Conservation (phyloP, 2,113 vertebrate species). For the Loxodonta africana region DNA sequence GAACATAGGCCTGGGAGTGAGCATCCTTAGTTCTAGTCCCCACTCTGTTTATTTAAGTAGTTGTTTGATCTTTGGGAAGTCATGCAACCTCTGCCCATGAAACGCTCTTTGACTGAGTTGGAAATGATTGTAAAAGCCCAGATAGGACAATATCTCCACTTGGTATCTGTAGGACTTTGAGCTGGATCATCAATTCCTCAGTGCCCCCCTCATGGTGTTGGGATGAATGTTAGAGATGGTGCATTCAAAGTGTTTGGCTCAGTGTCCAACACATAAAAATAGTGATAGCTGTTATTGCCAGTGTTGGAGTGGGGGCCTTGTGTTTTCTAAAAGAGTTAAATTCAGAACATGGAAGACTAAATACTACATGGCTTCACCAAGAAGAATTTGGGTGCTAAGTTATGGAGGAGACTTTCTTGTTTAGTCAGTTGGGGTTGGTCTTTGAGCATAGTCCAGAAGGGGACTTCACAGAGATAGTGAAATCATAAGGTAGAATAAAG, state of each 20-base stretch:
- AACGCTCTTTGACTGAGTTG: not conserved
- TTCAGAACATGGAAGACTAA: not conserved
- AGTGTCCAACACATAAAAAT: accelerated
- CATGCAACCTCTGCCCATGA: accelerated
- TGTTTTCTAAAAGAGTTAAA: not conserved
- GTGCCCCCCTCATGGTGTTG: not conserved
- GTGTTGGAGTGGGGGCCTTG: accelerated
- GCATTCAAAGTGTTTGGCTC: not conserved
- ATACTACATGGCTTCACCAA: not conserved
- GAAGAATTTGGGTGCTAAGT: not conserved
- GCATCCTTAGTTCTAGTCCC: not conserved
- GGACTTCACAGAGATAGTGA: not conserved
- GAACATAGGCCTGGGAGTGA: not conserved
- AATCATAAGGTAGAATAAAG: not conserved
- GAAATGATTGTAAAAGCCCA: not conserved
- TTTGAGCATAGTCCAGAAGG: not conserved
- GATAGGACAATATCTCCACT: accelerated
- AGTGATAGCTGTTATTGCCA: not conserved
- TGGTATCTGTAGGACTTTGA: too few species aligned
- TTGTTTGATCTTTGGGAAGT: not conserved
- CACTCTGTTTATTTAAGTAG: not conserved
- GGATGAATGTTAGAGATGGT: not conserved
- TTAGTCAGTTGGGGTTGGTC: not conserved
- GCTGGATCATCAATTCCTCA: not conserved
- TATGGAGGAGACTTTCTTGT: not conserved